Base-by-base conservation (phyloP, 2,888 invertebrate species). In the Brachyopa scutellaris region DNA sequence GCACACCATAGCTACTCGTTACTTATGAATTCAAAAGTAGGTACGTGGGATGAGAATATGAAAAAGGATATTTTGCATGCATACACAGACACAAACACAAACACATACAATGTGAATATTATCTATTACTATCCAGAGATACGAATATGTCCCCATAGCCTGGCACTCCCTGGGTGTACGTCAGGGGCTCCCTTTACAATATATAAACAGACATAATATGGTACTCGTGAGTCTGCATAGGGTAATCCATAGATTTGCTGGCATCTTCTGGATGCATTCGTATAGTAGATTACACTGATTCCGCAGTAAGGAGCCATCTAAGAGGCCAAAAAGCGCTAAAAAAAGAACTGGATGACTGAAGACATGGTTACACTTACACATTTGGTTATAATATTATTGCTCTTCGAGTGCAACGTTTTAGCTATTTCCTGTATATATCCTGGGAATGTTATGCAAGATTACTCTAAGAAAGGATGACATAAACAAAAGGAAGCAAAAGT, bases 181-280 rank as follows among this genome's bases (percentile, higher is more conserved):
- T 74, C 73, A 74, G 57, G 66, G 31, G 66, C 21, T 74, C 66
- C 64, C 40, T 57, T 9, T 36, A 72, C 51, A 45, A 45, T 72
- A 62, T 62, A 33, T 23, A 23, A 42, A n/a, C n/a, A n/a, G n/a
- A n/a, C n/a, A n/a, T n/a, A n/a, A n/a, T n/a, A n/a, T n/a, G n/a
- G n/a, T n/a, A n/a, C n/a, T n/a, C n/a, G n/a, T n/a, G 55, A 31
- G n/a, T 31, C 15, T 29, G 51, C 17, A 49, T 40, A n/a, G n/a
- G n/a, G 53, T 53, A 53, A 57, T 26, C 40, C 40, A 26, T 23
- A 42, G n/a, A 29, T 40, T 51, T 61, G 19, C 17, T 45, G 57
- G 38, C 40, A 33, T 66, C 49, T 36, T 19, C 29, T 53, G 23
- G 36, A 31, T 38, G 49, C 13, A 55, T 36, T 38, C 33, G 11